Evolutionary conservation across 2,888 invertebrate genomes (phyloP), one percentile per base, ranked within the genome.

Genomic region (Phyto melanocephala): DNA sequence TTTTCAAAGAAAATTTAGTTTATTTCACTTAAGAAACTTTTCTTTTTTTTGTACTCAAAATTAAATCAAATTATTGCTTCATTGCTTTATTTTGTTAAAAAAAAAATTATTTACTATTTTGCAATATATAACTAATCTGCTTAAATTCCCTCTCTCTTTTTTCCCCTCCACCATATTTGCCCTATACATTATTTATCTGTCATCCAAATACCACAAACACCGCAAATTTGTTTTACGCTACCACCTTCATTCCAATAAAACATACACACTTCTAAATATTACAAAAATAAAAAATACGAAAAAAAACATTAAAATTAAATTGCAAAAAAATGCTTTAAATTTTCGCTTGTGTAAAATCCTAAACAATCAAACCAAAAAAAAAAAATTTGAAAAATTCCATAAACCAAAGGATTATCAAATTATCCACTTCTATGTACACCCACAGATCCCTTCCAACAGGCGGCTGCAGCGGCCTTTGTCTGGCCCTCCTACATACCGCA

Each of bases 91-190:
- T 28, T 28, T 28, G 28, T 6, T 28, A 42, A 15, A 42, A 37
- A 60, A 47, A 20, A 24, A 40, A 45, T 74, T 60, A 54, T 54
- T 40, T 81, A 89, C 90, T 80, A 67, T 56, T 63, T 62, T 78
- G 80, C 77, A 65, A 81, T 77, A 74, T 80, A 28, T 54, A 80
- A 82, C 83, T 82, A 78, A 84, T 83, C 95, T 0, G 94, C 95
- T 54, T 94, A 95, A 20, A 95, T 95, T 95, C 95, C 45, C 94
- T 94, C 86, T 79, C 54, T 76, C 71, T 76, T 60, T 82, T 67
- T 71, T 93, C 95, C 89, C 92, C 71, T 92, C 92, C 88, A 76
- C 87, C 88, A 75, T 84, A 85, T 58, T 58, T 83, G n/a, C 84
- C 85, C 35, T 84, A 85, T 63, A 3, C 3, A 28, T 6, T 5